Percentiles rank a stretch among this genome's conserved stretches.
Conservation (phyloP, 2,113 vertebrate species). For the Myxocyprinus asiaticus region DNA sequence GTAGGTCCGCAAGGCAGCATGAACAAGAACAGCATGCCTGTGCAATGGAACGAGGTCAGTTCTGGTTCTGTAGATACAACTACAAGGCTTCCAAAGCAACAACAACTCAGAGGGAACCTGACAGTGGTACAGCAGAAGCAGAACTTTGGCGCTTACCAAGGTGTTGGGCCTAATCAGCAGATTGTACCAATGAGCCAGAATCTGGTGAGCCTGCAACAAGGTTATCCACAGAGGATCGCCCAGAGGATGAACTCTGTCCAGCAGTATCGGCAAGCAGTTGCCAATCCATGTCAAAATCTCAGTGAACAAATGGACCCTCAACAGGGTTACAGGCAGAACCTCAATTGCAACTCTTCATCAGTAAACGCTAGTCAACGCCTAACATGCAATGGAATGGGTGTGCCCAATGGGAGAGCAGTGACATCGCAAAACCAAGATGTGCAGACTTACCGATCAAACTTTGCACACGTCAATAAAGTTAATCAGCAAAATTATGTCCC, state of each 20-base stretch:
- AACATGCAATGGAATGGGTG: slow-evolving; percentile 65
- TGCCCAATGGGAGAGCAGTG: slow-evolving; percentile 61
- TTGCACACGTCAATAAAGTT: slow-evolving; percentile 66
- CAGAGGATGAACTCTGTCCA: slow-evolving; percentile 79
- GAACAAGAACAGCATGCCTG: slow-evolving; percentile 91
- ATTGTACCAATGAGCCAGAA: slow-evolving; percentile 77
- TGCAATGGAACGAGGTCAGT: slow-evolving; percentile 99
- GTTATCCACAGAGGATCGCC: slow-evolving; percentile 62
- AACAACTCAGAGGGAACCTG: slow-evolving; percentile 80
- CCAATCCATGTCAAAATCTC: slow-evolving; percentile 64
- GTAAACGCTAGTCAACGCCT: slow-evolving; percentile 72
- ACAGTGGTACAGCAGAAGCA: slow-evolving; percentile 84
- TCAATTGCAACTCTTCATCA: slow-evolving; percentile 64
- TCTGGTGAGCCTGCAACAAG: slow-evolving; percentile 73
- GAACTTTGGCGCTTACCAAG: slow-evolving; percentile 80
- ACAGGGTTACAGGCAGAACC: slow-evolving; percentile 75
- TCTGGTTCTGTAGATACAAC: slow-evolving; percentile 87
- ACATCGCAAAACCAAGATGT: slow-evolving; percentile 65
- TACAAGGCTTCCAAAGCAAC: slow-evolving; percentile 77
- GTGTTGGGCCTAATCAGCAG: slow-evolving; percentile 76
- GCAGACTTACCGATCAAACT: slow-evolving; percentile 77
- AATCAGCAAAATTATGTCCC: slow-evolving; percentile 74
- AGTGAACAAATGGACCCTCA: slow-evolving; percentile 72
- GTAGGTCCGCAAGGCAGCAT: slow-evolving; percentile 64
- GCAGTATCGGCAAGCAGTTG: slow-evolving; percentile 73